Base-by-base conservation (phyloP, 2,113 vertebrate genomes). In the Pterocles gutturalis region DNA sequence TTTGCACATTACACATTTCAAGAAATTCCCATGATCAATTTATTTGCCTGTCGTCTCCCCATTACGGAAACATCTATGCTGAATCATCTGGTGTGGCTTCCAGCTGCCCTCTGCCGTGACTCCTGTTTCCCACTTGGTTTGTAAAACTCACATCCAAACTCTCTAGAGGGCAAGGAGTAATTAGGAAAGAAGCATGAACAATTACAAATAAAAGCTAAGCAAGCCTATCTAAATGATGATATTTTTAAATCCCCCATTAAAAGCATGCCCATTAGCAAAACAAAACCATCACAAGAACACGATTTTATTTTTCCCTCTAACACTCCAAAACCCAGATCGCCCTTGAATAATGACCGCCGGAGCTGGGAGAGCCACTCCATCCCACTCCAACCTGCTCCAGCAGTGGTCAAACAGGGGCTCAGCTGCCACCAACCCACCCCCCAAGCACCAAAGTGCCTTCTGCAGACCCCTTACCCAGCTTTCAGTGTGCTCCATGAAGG, bases 381-480 rank as follows among this genome's bases (percentile, higher is more conserved):
- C 41, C 41, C 41, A 41, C 72, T 64, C 26, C 2, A 0, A 51
- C 34, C 60, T 13, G 33, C 34, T n/a, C 82, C 2, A 2, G 28
- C 0, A 0, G 11, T 19, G 4, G 1, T 22, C 1, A 1, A 36
- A 5, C 0, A 0, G 43, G 11, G 18, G 2, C 57, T 41, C 18
- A 7, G 15, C 33, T 26, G 26, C 13, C 9, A 0, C 17, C 4
- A 5, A 4, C 24, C 45, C 43, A 2, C 18, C 45, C 20, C 7
- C 1, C 51, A 6, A 41, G 2, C 60, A 33, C 16, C 61, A 19
- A 6, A 21, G 41, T 0, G 25, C 26, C 48, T 10, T 31, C 10
- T 33, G 43, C 84, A 89, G 24, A 64, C 18, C 72, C 65, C 46
- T 24, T 7, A 22, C 25, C 46, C 29, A 17, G 41, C 60, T 41